phyloP scores from a whole-genome alignment of 2,113 vertebrate genomes.

The Electrona antarctica region DNA sequence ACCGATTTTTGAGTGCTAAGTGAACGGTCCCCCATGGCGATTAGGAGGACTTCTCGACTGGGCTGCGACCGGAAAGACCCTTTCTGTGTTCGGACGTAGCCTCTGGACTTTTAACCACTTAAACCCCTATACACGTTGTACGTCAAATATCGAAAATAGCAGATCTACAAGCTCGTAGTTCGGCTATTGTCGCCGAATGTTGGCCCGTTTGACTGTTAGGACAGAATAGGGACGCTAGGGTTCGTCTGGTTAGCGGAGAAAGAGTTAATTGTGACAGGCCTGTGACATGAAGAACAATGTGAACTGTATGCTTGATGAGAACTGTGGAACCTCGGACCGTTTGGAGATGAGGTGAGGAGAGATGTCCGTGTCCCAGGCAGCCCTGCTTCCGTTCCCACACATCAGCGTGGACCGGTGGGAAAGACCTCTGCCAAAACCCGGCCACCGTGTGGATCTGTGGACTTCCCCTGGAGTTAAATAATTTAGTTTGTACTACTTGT shows the following conservation, averaged over 20 bases:
- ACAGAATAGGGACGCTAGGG: no score
- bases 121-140: no score
- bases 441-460: slow-evolving; percentile 13
- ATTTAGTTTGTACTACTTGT: slow-evolving; percentile 31
- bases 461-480: background rate
- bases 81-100: no score
- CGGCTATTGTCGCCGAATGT: no score
- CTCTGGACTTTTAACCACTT: no score
- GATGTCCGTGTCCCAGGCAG: background rate
- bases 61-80: no score
- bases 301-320: slow-evolving; percentile 4
- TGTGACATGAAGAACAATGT: background rate
- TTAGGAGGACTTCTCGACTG: no score
- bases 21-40: no score
- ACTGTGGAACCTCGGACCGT: slow-evolving; percentile 6
- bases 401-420: slow-evolving; percentile 14
- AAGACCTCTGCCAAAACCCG: slow-evolving; percentile 6
- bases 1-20: no score
- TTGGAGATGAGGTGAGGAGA: background rate
- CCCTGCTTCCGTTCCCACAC: slow-evolving; percentile 22
- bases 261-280: slow-evolving; percentile 25
- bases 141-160: no score
- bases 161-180: no score
- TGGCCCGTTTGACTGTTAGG: no score
- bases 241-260: background rate